A percentile compares a stretch with the other conserved stretches of the same genome.
Evolutionary conservation across 92 coral and sea anemone genomes (phyloP).

Genomic region (Paragorgia papillata): DNA sequence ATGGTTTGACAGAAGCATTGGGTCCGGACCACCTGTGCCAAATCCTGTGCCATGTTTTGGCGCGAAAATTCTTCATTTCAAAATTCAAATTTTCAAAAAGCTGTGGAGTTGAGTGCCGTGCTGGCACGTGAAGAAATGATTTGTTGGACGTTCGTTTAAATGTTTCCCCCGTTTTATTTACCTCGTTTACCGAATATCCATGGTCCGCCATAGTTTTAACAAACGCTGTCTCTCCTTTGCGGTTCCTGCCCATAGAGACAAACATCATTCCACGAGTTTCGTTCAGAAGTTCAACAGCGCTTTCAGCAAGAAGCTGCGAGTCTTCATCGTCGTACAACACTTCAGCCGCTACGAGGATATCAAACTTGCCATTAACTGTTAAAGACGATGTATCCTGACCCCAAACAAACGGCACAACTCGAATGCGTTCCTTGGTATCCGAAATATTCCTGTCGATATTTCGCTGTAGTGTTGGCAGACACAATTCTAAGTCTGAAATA

Average conservation of each 20-base stretch:
- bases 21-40: too few species aligned
- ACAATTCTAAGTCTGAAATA: constrained; percentile 73
- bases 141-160: neutral
- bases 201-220: constrained; percentile 55
- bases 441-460: constrained; percentile 66
- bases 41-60: too few species aligned
- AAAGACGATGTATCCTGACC: constrained; percentile 59
- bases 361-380: constrained; percentile 62
- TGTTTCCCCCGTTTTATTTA: constrained; percentile 21
- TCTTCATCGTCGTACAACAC: constrained; percentile 82
- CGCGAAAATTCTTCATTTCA: too few species aligned
- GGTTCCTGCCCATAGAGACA: constrained; percentile 92
- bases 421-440: constrained; percentile 39
- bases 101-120: neutral
- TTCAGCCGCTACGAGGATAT: constrained; percentile 87
- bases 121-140: neutral
- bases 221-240: constrained; percentile 82
- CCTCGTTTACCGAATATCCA: constrained; percentile 74
- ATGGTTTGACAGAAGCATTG: too few species aligned
- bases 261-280: constrained; percentile 52
- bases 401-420: constrained; percentile 75
- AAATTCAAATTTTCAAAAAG: too few species aligned
- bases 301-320: constrained; percentile 70
- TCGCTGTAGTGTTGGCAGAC: constrained; percentile 70
- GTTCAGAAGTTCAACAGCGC: constrained; percentile 7